Evolutionary conservation across 1,140 invertebrate genomes (phyloP).

Genomic region (Procambarus clarkii): DNA sequence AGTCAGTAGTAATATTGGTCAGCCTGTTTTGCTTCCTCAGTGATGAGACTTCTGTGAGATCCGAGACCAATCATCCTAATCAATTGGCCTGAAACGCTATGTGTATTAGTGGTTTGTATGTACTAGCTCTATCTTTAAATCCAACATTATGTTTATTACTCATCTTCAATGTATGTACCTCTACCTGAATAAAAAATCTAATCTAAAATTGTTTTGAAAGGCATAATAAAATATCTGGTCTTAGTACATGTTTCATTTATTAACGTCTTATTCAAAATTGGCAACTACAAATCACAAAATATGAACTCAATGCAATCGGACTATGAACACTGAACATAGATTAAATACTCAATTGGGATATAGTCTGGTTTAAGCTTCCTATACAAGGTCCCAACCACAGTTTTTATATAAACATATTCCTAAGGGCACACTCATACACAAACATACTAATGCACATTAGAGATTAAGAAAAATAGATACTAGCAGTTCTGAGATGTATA

Average conservation of each 20-base stretch:
- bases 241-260: constrained; percentile 69
- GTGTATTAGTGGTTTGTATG: no score
- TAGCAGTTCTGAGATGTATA: constrained; percentile 69
- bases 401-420: constrained; percentile 52
- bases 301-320: constrained; percentile 69
- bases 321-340: constrained; percentile 70
- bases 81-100: no score
- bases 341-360: constrained; percentile 68
- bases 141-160: neutral
- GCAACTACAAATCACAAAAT: constrained; percentile 70
- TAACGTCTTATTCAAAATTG: constrained; percentile 70
- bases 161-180: neutral
- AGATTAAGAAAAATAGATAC: constrained; percentile 71
- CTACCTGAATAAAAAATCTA: neutral
- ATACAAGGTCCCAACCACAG: constrained; percentile 56
- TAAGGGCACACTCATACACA: constrained; percentile 55
- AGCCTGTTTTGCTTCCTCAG: no score
- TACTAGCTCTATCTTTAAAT: neutral
- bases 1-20: no score
- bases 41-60: no score
- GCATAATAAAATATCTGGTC: neutral
- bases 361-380: constrained; percentile 59
- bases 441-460: constrained; percentile 67
- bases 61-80: no score
- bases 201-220: neutral